Conservation (phyloP, 2,888 invertebrate genomes). For the Ectemnius cavifrons region DNA sequence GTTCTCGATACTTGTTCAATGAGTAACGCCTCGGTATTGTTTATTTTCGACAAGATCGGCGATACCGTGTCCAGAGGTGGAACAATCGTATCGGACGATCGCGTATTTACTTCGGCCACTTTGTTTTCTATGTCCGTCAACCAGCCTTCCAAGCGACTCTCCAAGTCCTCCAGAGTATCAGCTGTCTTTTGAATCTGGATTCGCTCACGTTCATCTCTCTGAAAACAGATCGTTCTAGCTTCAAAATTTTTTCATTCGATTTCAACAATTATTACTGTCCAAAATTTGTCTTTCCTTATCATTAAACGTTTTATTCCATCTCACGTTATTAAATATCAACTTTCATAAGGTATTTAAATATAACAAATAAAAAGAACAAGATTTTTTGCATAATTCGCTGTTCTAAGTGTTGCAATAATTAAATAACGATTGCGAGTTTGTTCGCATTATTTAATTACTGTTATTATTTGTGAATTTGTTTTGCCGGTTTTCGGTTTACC, state of each 20-base stretch:
- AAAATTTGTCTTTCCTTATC: no score
- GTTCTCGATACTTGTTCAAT: conserved; percentile 60
- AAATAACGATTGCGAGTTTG: no score
- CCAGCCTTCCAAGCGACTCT: conserved; percentile 78
- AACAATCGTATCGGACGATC: conserved; percentile 41
- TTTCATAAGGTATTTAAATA: no score
- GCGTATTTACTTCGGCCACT: conserved; percentile 75
- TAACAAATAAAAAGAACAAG: no score
- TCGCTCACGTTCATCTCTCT: conserved; percentile 85
- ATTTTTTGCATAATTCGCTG: no score
- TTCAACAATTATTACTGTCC: background rate
- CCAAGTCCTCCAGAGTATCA: conserved; percentile 80
- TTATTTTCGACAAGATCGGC: conserved; percentile 62
- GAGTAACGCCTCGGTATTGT: conserved; percentile 60
- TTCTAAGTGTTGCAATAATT: no score
- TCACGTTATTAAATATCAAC: no score
- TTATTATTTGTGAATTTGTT: no score
- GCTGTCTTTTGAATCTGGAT: conserved; percentile 82
- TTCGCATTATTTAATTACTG: no score
- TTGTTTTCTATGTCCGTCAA: conserved; percentile 76
- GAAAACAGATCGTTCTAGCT: conserved; percentile 14
- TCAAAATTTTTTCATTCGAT: no score
- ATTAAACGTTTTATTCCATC: no score
- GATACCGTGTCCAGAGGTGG: conserved; percentile 49
- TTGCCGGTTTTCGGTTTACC: conserved; percentile 73